Conservation (phyloP, 2,797 vertebrate genomes). For the Anas acuta region DNA sequence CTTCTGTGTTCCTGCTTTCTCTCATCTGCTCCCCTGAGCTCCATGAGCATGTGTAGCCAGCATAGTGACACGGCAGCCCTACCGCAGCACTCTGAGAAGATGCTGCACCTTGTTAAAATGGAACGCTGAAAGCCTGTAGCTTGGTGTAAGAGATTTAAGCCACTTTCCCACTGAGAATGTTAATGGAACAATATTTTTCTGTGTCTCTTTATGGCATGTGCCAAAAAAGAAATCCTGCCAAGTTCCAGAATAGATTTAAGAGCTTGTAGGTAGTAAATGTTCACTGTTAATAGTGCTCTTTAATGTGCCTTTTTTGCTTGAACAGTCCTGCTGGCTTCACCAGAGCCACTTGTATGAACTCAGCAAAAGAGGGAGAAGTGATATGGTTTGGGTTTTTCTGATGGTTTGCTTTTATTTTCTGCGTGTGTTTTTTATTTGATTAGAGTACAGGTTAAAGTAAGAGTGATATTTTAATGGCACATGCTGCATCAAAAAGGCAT, state of each 20-base stretch:
- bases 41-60: background rate
- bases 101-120: background rate
- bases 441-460: background rate
- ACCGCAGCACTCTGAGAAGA: background rate
- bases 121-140: rapidly evolving
- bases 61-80: background rate
- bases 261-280: background rate
- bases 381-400: background rate
- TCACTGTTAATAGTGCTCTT: background rate
- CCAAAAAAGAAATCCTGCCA: background rate
- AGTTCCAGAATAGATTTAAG: background rate
- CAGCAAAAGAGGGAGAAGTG: background rate
- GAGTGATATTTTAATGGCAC: background rate
- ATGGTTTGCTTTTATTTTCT: background rate
- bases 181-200: background rate
- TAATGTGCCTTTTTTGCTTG: background rate
- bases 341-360: background rate
- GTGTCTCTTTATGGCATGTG: background rate
- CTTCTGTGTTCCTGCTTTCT: background rate
- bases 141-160: background rate
- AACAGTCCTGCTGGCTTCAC: background rate
- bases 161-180: background rate
- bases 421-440: background rate
- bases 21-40: too few relatives aligned
- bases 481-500: background rate